These are phyloP conservation scores for Etheostoma perlongum DNA, from an alignment of 2,797 vertebrate species.

Conservation along the genomic window DNA sequence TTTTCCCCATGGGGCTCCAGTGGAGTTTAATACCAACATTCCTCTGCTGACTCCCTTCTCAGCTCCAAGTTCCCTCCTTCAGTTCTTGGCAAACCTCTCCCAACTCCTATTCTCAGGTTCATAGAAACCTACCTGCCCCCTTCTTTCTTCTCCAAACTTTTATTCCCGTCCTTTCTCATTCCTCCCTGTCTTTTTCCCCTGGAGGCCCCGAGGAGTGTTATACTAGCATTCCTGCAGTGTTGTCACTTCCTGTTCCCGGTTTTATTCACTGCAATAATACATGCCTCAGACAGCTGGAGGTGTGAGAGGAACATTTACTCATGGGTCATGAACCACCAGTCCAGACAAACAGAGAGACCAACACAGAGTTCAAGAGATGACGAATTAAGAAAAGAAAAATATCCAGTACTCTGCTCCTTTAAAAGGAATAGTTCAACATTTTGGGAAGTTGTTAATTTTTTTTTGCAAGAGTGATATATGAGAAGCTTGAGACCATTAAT, in stretches of 20 bases:
- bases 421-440: not conserved
- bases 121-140: slow-evolving; percentile 11
- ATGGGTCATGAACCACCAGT: slow-evolving; percentile 42
- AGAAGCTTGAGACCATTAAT: not conserved
- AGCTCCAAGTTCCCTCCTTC: not conserved
- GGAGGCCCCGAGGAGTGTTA: slow-evolving; percentile 50
- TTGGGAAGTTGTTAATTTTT: not conserved
- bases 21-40: slow-evolving; percentile 23
- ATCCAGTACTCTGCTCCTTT: not conserved
- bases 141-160: not conserved
- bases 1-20: slow-evolving; percentile 1
- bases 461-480: not conserved
- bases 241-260: slow-evolving; percentile 71
- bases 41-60: slow-evolving; percentile 21
- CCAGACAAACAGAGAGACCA: not conserved
- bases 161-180: slow-evolving; percentile 9
- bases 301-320: slow-evolving; percentile 39
- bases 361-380: not conserved
- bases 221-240: slow-evolving; percentile 62
- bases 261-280: slow-evolving; percentile 61
- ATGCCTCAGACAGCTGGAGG: slow-evolving; percentile 66
- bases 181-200: slow-evolving; percentile 15
- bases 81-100: not conserved
- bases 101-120: not conserved
- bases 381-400: not conserved